These are phyloP conservation scores for Aphyosemion australe DNA, from an alignment of 2,113 vertebrate genomes.

Conservation along the genomic window DNA sequence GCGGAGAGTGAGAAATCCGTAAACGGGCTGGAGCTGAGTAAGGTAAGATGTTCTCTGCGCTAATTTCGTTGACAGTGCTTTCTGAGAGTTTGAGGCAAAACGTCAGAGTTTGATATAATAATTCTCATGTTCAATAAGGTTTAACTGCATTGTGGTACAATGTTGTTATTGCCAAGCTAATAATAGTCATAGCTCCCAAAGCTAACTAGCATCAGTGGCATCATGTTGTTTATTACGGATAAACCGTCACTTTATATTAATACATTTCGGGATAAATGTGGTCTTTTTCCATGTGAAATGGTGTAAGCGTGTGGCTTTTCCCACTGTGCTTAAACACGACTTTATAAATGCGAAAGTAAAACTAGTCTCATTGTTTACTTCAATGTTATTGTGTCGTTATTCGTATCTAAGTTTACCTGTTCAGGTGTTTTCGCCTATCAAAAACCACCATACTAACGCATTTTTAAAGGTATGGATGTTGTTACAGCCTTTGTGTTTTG, in stretches of 20 bases:
- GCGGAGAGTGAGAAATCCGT: slow-evolving; percentile 70
- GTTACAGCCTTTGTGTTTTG: too few species aligned
- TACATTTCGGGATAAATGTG: neutral
- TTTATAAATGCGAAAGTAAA: slow-evolving; percentile 8
- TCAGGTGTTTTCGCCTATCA: too few species aligned
- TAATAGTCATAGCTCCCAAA: slow-evolving; percentile 25
- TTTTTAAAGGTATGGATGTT: too few species aligned
- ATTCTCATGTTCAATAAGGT: neutral
- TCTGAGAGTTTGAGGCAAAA: too few species aligned
- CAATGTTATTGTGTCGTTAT: neutral
- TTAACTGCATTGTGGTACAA: neutral
- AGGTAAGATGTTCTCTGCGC: slow-evolving; percentile 60
- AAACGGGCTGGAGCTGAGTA: slow-evolving; percentile 72
- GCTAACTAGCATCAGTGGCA: slow-evolving; percentile 27
- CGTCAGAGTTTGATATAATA: neutral
- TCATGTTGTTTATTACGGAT: too few species aligned
- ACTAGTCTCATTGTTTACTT: neutral
- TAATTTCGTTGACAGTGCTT: slow-evolving; percentile 16
- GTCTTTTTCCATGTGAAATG: neutral
- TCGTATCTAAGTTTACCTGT: neutral
- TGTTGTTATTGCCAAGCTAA: neutral
- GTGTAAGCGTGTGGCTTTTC: neutral
- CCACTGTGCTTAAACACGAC: slow-evolving; percentile 2
- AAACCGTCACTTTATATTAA: too few species aligned
- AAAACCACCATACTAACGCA: too few species aligned